Evolutionary conservation across 2,113 vertebrate genomes (phyloP), one percentile per base, ranked within the genome.

Genomic region (Egretta garzetta): DNA sequence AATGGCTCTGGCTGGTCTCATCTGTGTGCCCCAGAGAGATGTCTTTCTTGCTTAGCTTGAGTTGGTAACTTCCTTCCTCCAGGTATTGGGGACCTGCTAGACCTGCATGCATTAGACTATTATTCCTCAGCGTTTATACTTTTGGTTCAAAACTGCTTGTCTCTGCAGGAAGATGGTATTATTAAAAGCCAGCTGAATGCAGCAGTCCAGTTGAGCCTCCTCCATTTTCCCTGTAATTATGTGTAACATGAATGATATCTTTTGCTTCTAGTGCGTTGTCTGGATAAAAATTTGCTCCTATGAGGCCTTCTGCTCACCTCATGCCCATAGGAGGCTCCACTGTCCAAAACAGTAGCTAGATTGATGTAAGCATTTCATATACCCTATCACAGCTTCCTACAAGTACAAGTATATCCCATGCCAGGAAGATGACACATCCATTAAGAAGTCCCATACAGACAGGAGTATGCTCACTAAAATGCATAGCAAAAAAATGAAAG

Each of bases 321-420:
- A 50, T n/a, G 28, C 10, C 14, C 12, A 7, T 45, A 39, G 5
- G 26, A 68, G 28, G 24, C 23, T 63, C 8, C 20, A 2, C 8
- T 32, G 23, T 24, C 23, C 45, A 53, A 81, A 88, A 50, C 0
- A 12, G 19, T 30, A 6, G 6, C 7, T 73, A 22, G 10, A 41
- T 8, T 72, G 10, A 52, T 33, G 12, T 41, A 70, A 88, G 5
- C 4, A 22, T 50, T 72, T 72, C 20, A 35, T 8, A 24, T 14
- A 33, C 1, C 4, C 21, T 24, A 9, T 30, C 24, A 37, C 21
- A 33, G 6, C 22, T 82, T 88, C 60, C 28, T 19, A 50, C 13
- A 14, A 2, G 3, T 35, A 26, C 3, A 68, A 32, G 23, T 55
- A 32, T 22, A 47, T 28, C 33, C 43, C 3, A 0, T 58, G 6